Base-by-base conservation (phyloP, 1,140 invertebrate species). In the Diprion similis region DNA sequence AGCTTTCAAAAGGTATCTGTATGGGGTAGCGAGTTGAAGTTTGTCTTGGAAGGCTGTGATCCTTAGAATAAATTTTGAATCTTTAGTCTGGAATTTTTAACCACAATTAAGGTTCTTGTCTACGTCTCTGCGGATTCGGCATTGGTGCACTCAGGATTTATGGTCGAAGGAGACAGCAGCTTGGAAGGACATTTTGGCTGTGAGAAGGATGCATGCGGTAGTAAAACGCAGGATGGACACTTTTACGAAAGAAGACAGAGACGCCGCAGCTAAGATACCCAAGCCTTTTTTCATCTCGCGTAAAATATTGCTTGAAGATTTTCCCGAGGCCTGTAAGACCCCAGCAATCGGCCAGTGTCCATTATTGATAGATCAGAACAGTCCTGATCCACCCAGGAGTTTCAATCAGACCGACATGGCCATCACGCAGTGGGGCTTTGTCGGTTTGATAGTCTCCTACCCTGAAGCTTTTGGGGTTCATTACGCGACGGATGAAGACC, bases 391-490 rank as follows among this genome's bases (percentile, higher is more conserved):
- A 69, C 78, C 8, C 84, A 88, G 59, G 86, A 89, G 90, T 1
- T 81, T 89, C 1, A 84, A 83, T 67, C 96, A 98, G 82, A 90
- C 91, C 66, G 95, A 97, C 76, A 91, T 97, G 90, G 91, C 91
- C 0, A 76, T 93, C 1, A 96, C 96, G 0, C 93, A 94, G 79
- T 95, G 93, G 76, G 94, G 92, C 0, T 97, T 97, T 81, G 91
- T 97, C 76, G 94, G 95, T 0, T 90, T 94, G 46, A 84, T 91
- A 0, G 79, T 95, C 0, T 77, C 94, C 8, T 91, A 90, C 46
- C 91, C 93, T 0, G 80, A 91, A 67, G 82, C 87, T 17, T 89
- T 95, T 70, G 93, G 94, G 0, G 85, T 95, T 2, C 81, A 87
- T 19, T 66, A 88, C 13, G 82, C 81, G 0, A 88, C 84, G 8